Base-by-base conservation (phyloP, 2,797 vertebrate species). In the Novumbra hubbsi region DNA sequence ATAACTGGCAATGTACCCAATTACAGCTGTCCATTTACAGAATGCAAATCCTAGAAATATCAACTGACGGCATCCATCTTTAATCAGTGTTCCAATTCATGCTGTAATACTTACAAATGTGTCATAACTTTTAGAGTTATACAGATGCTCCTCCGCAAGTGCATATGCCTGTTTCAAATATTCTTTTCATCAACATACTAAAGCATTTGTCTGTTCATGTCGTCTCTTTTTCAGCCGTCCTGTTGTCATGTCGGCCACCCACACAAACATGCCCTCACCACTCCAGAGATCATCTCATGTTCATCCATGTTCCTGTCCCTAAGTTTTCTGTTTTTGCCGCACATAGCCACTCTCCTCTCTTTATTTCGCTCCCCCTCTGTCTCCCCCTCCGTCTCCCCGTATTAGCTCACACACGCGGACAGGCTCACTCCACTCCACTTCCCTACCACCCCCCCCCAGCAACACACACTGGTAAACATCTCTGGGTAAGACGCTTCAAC, bases 351-450 rank as follows among this genome's bases (percentile, higher is more conserved):
- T 4, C 28, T 67, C 45, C 28, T 12, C 12, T 4, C 9, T 15
- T 16, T 30, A n/a, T 21, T 2, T 50, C 6, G 30, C 21, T 70
- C 27, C 16, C 24, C 57, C n/a, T 70, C 21, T 52, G 34, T 5
- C 34, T 38, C 50, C 45, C 11, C 70, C 24, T 50, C 50, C 3
- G 69, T 17, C 73, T 28, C 79, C 21, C 65, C 80, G 65, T 24
- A 55, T 75, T 72, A 67, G 64, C 62, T 27, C n/a, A 19, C 67
- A 68, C 41, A 48, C 48, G 41, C 5, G 14, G 67, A 38, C n/a
- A 21, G 17, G 17, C 67, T 68, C 67, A 15, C 67, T 27, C 38
- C n/a, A 24, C 38, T 1, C 24, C n/a, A 15, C 8, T 0, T 12
- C 60, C 60, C 60, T 24, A 14, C 63, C 28, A 32, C 1, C 24